These are phyloP conservation scores for Cotesia glomerata DNA, from an alignment of 1,140 invertebrate species.

Conservation along the genomic window DNA sequence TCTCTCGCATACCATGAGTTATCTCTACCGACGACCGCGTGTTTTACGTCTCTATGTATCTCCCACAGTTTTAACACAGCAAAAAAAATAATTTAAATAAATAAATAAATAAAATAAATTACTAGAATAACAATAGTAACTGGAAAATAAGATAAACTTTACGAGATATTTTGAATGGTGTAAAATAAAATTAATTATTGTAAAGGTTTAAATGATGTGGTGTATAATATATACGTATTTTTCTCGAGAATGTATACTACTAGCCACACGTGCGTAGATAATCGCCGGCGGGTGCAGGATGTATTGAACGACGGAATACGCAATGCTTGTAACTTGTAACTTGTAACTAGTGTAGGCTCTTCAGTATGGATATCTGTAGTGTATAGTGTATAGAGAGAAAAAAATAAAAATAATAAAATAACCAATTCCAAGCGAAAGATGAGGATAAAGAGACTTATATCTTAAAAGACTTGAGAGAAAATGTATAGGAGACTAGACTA, in stretches of 20 bases:
- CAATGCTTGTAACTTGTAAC: background rate
- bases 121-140: background rate
- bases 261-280: conserved; percentile 28
- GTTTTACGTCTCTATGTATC: conserved; percentile 22
- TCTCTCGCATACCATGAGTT: conserved; percentile 11
- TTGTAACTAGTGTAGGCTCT: too few species aligned
- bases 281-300: conserved; percentile 11
- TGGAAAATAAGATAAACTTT: background rate
- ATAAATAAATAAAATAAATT: background rate
- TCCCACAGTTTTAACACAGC: background rate
- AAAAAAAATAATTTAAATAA: background rate
- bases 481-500: conserved; percentile 36
- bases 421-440: background rate
- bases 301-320: conserved; percentile 14
- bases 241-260: background rate
- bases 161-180: background rate
- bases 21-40: conserved; percentile 11
- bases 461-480: background rate
- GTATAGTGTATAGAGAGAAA: background rate
- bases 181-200: background rate
- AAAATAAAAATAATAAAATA: background rate
- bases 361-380: background rate
- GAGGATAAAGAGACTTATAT: background rate
- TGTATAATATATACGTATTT: too few species aligned
- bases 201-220: background rate